These are phyloP conservation scores for Naja naja DNA, from an alignment of 2,113 vertebrate genomes.

Conservation along the genomic window DNA sequence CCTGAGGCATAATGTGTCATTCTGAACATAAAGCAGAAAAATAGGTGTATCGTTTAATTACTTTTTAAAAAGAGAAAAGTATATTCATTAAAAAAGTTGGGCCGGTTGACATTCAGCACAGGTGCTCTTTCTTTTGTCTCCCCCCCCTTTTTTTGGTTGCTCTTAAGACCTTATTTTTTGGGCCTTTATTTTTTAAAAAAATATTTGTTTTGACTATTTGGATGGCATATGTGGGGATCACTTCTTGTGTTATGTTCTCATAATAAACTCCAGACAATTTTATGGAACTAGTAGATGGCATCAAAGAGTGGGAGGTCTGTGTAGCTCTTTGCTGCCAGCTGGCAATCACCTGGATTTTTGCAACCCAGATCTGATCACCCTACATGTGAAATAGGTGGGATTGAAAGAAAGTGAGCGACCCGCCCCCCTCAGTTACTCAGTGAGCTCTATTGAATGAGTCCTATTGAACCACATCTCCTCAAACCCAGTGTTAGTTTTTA, in stretches of 20 bases:
- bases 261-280: not conserved
- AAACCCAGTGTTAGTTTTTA: not conserved
- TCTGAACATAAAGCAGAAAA: slow-evolving; percentile 8
- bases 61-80: not conserved
- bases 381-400: not conserved
- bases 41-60: not conserved
- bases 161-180: not conserved
- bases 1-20: not conserved
- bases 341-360: not conserved
- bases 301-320: not conserved
- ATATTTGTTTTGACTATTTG: not conserved
- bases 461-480: not conserved
- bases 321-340: not conserved
- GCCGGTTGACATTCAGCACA: not conserved
- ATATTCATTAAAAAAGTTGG: not conserved
- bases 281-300: not conserved
- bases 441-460: not conserved
- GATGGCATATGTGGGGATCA: not conserved
- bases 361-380: not conserved
- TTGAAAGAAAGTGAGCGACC: not conserved
- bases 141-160: too few relatives aligned
- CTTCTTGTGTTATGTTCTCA: not conserved
- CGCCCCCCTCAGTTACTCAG: not conserved
- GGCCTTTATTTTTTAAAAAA: not conserved
- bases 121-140: not conserved